Evolutionary conservation across 2,113 vertebrate species (phyloP).

Genomic region (Phalacrocorax carbo): DNA sequence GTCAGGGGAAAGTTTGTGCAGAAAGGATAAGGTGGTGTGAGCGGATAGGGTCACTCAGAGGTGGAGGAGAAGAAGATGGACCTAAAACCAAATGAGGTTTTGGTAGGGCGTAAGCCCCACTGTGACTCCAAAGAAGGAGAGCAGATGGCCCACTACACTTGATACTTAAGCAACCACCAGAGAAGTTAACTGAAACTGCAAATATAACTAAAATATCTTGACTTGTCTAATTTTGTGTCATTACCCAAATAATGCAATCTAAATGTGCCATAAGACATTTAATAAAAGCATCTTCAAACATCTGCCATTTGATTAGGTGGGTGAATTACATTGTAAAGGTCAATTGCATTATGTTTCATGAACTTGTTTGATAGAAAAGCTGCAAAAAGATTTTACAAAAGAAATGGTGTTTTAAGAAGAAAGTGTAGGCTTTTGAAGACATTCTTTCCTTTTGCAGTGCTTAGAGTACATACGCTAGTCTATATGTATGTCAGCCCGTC

Average conservation of each 20-base stretch:
- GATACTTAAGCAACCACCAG: neutral
- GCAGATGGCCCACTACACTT: neutral
- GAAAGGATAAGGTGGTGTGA: neutral
- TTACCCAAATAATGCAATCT: slow-evolving; percentile 6
- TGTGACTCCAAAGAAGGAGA: neutral
- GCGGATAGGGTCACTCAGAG: neutral
- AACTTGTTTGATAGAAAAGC: neutral
- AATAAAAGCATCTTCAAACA: slow-evolving; percentile 5
- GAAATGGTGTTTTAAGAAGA: neutral
- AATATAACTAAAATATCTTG: slow-evolving; percentile 9
- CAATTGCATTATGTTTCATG: neutral
- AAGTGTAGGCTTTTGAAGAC: neutral
- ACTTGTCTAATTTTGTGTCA: slow-evolving; percentile 25
- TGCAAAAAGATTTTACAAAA: neutral
- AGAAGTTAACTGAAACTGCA: neutral
- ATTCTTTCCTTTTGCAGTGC: neutral
- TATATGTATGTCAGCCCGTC: slow-evolving; percentile 7
- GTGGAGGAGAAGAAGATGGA: neutral
- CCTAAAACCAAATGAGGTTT: neutral
- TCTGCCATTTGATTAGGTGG: neutral
- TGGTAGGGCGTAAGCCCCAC: neutral
- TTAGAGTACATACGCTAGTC: neutral
- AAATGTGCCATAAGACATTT: neutral
- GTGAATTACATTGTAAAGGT: neutral
- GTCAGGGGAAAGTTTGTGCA: neutral